phyloP scores from a whole-genome alignment of 2,888 invertebrate species.

The Nemotelus nigrinus region DNA sequence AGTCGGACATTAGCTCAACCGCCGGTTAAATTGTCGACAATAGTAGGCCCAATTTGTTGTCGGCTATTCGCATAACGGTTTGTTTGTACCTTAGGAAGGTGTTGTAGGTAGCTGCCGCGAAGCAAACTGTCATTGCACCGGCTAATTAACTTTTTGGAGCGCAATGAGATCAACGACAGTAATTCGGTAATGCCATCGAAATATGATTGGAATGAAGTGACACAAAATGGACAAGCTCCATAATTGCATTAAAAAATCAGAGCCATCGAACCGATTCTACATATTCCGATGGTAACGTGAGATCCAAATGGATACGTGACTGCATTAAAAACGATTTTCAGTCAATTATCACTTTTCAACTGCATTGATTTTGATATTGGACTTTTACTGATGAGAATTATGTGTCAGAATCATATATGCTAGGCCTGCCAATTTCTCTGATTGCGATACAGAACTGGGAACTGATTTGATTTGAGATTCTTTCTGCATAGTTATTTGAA shows the following conservation, averaged over 20 bases:
- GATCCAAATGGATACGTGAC: too few relatives aligned
- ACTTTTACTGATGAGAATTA: too few relatives aligned
- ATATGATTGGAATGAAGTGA: slow-evolving; percentile 30
- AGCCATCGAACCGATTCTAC: too few relatives aligned
- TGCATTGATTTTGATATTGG: too few relatives aligned
- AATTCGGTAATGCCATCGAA: slow-evolving; percentile 28
- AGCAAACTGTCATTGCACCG: slow-evolving; percentile 15
- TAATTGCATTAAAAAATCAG: neutral
- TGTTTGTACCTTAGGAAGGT: slow-evolving; percentile 26
- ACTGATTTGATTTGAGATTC: too few relatives aligned
- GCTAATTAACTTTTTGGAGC: slow-evolving; percentile 26
- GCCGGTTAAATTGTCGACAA: slow-evolving; percentile 32
- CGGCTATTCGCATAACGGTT: slow-evolving; percentile 7
- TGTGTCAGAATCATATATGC: too few relatives aligned
- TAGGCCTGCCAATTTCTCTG: too few relatives aligned
- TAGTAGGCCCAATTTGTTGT: slow-evolving; percentile 19
- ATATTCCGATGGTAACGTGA: too few relatives aligned
- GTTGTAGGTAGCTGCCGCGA: neutral
- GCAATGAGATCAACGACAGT: slow-evolving; percentile 5
- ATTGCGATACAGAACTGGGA: too few relatives aligned
- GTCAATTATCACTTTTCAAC: too few relatives aligned
- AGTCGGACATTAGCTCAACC: slow-evolving; percentile 24
- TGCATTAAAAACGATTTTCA: too few relatives aligned
- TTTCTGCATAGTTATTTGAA: too few relatives aligned
- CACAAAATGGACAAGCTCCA: neutral